Base-by-base conservation (phyloP, 2,888 invertebrate genomes). In the Xylota segnis region DNA sequence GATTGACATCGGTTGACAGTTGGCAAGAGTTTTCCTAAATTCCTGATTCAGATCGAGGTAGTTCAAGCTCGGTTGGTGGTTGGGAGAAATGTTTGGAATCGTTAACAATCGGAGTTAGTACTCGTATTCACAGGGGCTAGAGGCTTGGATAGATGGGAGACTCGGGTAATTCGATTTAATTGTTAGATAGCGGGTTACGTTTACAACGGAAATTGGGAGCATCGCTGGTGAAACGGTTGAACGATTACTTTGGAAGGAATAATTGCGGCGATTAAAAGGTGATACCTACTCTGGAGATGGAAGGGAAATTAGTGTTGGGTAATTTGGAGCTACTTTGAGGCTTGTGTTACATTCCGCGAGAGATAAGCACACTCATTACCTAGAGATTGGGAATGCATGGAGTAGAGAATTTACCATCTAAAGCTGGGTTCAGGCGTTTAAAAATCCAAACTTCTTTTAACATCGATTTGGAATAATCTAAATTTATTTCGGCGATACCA, bases 21-120 rank as follows among this genome's bases (percentile, higher is more conserved):
- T 86, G 82, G 86, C 82, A 76, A 86, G 77, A 86, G 72, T 86
- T 76, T 72, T 82, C 79, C 82, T 82, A 82, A 82, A 86, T 82
- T 86, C 86, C 76, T 76, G 78, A 82, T 56, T 81, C 72, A 66
- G 82, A 76, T 76, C 76, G 66, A 77, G 76, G 82, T 82, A 56
- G 76, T 63, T 82, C 9, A 34, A 52, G 52, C 27, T 29, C 12
- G 18, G 10, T 37, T 45, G 34, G 32, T 37, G 82, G 43, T 29
- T 32, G 40, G 68, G 40, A 59, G 47, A 61, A 74, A 83, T 83
- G 56, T 34, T 68, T 61, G 12, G 23, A 52, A 66, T 84, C 37
- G 63, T 65, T 40, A 43, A 58, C 59, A 68, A 65, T 70, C 79
- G 54, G 54, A 54, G 52, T 12, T 47, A 32, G 50, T 18, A 14